Base-by-base conservation (phyloP, 2,113 vertebrate species). In the Dinomys branickii region DNA sequence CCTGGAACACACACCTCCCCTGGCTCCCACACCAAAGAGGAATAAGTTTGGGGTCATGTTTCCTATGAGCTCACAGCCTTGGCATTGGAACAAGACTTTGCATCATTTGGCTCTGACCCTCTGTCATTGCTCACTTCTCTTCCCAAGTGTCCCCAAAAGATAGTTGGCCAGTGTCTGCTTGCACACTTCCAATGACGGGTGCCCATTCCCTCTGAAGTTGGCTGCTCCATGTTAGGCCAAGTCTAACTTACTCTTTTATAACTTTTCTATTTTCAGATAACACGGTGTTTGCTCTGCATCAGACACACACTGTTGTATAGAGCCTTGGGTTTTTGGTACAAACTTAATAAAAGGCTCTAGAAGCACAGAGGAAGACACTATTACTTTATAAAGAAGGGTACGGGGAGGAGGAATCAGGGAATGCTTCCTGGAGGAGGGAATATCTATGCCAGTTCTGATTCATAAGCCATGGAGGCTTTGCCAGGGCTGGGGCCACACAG, bases 391-490 rank as follows among this genome's bases (percentile, higher is more conserved):
- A 52, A 52, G 16, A 33, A 52, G 47, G 33, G 30, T 17, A 47
- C 33, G 47, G 77, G 14, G 30, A 50, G 75, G 44, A 80, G 77
- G 52, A 80, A 52, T 20, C 47, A 80, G 26, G 9, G 24, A 54
- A 61, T 56, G 54, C 85, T 97, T 94, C 75, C 50, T n/a, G n/a
- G 91, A 88, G 77, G 75, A 88, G 77, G 41, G 12, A 56, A 38
- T 20, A 9, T 52, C 47, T 52, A 61, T 44, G 47, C 38, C 73
- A 30, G 47, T 84, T 96, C 75, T 52, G 17, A 63, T 89, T 7
- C 56, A 59, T 44, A 35, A 84, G n/a, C 73, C 85, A 44, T 65
- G 8, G 75, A 95, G 75, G 54, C 54, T 80, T 35, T n/a, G 54
- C 80, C 41, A 17, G 44, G 61, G 19, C 54, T 83, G 54, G 84